These are phyloP conservation scores for Glandiceps talaboti DNA, from an alignment of 53 echinoderm and acorn worm species.

Conservation along the genomic window DNA sequence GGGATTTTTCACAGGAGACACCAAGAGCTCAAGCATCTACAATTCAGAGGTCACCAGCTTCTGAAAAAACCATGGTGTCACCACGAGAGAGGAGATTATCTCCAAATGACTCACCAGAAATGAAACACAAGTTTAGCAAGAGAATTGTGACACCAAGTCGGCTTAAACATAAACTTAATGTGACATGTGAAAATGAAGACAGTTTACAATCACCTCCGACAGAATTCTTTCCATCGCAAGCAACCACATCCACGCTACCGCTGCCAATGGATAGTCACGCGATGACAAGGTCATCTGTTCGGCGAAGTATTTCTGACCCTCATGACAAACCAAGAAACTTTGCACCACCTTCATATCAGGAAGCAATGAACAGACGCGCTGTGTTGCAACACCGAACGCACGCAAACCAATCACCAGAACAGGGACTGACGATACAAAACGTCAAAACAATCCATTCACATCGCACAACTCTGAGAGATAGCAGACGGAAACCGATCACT, in stretches of 20 bases:
- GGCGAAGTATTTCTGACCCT: not conserved
- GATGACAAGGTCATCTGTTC: not conserved
- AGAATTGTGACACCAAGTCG: not conserved
- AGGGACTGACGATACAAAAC: not conserved
- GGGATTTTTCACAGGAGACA: too few relatives aligned
- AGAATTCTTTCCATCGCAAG: slow-evolving; percentile 80
- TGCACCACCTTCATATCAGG: slow-evolving; percentile 66
- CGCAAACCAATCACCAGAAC: not conserved
- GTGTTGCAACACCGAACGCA: slow-evolving; percentile 31
- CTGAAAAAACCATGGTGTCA: not conserved
- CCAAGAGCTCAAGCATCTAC: not conserved
- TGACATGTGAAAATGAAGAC: not conserved
- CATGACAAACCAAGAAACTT: slow-evolving; percentile 4
- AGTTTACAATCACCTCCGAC: slow-evolving; percentile 19
- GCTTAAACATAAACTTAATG: not conserved
- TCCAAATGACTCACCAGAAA: not conserved
- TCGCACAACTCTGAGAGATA: not conserved
- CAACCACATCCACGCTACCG: slow-evolving; percentile 39
- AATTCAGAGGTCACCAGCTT: not conserved
- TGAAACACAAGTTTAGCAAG: not conserved
- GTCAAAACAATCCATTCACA: not conserved
- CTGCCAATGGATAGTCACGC: slow-evolving; percentile 6
- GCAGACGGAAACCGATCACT: not conserved
- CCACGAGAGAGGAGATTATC: not conserved
- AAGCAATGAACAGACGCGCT: slow-evolving; percentile 64